phyloP scores from a whole-genome alignment of 2,888 invertebrate genomes.

The Nycteola revayana region DNA sequence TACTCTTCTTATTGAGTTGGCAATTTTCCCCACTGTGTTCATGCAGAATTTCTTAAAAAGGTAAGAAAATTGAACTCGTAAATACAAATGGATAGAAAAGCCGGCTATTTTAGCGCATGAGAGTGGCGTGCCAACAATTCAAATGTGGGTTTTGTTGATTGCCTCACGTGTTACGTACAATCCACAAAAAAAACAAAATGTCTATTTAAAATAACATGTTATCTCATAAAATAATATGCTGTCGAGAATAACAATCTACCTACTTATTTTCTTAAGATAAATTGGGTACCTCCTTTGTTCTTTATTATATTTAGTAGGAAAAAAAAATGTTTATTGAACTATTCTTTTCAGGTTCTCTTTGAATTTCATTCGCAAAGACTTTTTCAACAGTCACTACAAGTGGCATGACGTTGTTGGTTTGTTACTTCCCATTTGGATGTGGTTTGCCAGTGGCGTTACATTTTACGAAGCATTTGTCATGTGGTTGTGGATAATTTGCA shows the following conservation, averaged over 20 bases:
- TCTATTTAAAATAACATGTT: too few relatives aligned
- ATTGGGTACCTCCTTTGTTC: too few relatives aligned
- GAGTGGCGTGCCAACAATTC: too few relatives aligned
- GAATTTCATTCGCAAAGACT: conserved; percentile 48
- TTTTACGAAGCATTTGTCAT: conserved; percentile 53
- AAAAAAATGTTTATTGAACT: conserved; percentile 5
- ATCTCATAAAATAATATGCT: too few relatives aligned
- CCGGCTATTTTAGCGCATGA: too few relatives aligned
- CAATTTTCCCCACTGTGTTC: conserved; percentile 60
- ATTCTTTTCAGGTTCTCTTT: conserved; percentile 41
- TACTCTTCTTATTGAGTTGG: conserved; percentile 69
- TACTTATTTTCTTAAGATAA: too few relatives aligned
- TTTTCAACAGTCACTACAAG: conserved; percentile 50
- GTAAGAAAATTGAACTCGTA: conserved; percentile 55
- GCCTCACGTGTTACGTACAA: too few relatives aligned
- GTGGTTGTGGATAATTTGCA: conserved; percentile 82
- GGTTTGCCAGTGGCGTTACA: conserved; percentile 48
- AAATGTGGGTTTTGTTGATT: too few relatives aligned
- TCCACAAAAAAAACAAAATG: too few relatives aligned
- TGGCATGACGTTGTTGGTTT: conserved; percentile 62
- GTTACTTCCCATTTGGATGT: conserved; percentile 70
- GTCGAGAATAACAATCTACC: too few relatives aligned
- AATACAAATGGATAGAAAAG: too few relatives aligned
- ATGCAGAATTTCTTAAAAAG: conserved; percentile 59
- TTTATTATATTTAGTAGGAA: neutral